These are phyloP conservation scores for Mus caroli DNA, from an alignment of 2,797 vertebrate species.

Conservation along the genomic window DNA sequence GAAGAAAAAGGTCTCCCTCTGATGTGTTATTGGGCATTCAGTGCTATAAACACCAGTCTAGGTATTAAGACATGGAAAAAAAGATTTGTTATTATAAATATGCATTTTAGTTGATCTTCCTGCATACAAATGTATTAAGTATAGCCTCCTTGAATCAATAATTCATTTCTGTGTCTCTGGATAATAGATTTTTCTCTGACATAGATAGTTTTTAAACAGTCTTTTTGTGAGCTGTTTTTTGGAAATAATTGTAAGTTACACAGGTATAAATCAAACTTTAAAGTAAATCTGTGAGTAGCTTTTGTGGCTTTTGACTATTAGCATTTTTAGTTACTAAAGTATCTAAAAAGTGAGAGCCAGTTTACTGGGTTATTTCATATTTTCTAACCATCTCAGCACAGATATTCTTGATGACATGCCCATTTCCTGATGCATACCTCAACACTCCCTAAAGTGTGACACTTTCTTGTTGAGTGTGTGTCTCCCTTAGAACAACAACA, in stretches of 20 bases:
- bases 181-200: neutral
- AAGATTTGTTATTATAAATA: conserved; percentile 62
- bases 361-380: neutral
- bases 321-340: neutral
- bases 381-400: neutral
- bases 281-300: neutral
- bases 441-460: neutral
- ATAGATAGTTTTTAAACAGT: neutral
- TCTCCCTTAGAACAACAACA: neutral
- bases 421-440: neutral
- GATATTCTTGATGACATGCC: neutral
- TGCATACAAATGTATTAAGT: conserved; percentile 21
- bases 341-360: neutral
- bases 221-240: conserved; percentile 29
- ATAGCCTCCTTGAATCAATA: conserved; percentile 6
- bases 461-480: neutral
- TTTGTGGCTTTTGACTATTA: neutral
- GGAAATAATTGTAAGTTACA: neutral
- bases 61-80: neutral
- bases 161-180: conserved; percentile 5
- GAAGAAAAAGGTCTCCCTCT: neutral
- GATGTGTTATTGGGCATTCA: neutral
- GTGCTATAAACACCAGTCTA: neutral
- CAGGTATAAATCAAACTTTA: neutral
- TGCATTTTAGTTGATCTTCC: conserved; percentile 51